A percentile compares a stretch with the other conserved stretches of the same genome.
phyloP scores from a whole-genome alignment of 1,140 invertebrate genomes.

The Lepidostoma basale region DNA sequence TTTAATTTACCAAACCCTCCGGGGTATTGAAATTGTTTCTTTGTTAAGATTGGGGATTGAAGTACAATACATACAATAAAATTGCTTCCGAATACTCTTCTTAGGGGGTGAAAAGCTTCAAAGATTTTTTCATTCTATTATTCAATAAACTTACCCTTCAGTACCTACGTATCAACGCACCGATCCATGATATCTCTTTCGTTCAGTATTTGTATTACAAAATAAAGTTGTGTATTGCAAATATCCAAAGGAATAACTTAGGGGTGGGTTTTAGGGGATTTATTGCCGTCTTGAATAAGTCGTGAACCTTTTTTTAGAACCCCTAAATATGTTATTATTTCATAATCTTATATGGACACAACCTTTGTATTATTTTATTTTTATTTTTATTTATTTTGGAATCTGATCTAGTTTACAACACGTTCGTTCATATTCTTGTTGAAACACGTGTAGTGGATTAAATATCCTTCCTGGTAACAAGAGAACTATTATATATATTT shows the following conservation, averaged over 20 bases:
- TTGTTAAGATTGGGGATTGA: no score
- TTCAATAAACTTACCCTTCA: conserved; percentile 1
- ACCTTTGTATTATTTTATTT: neutral
- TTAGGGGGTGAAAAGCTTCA: neutral
- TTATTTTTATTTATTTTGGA: neutral
- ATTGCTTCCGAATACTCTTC: neutral
- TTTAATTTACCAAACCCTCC: no score
- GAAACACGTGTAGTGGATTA: no score
- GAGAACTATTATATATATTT: no score
- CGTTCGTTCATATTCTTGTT: no score
- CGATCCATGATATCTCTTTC: conserved; percentile 19
- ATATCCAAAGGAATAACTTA: conserved; percentile 10
- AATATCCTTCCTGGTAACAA: no score
- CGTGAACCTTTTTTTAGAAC: no score
- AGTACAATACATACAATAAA: neutral
- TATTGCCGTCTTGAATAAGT: neutral
- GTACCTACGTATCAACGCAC: conserved; percentile 7
- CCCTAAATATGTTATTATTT: no score
- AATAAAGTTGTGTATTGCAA: conserved; percentile 31
- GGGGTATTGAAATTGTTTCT: no score
- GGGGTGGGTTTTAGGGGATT: neutral
- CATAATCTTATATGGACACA: no score
- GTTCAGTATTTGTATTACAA: conserved; percentile 19
- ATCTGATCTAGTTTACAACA: neutral
- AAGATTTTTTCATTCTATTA: neutral